Conservation (phyloP, 2,888 invertebrate genomes). For the Apomyelois bistriatella region DNA sequence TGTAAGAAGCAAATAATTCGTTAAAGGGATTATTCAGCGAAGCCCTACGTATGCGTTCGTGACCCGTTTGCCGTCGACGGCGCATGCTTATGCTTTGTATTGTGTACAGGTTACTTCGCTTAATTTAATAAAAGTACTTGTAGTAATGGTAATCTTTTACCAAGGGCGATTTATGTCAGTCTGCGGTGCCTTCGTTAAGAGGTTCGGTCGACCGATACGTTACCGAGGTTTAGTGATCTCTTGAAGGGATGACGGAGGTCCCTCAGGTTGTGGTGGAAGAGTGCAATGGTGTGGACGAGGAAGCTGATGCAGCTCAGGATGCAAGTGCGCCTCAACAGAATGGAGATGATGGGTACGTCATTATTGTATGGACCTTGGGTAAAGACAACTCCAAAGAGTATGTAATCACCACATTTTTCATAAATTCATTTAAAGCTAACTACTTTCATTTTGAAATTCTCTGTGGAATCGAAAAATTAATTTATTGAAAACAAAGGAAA, state of each 20-base stretch:
- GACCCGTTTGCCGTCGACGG: slow-evolving; percentile 67
- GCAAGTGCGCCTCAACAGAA: slow-evolving; percentile 43
- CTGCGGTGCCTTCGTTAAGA: slow-evolving; percentile 48
- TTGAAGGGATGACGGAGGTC: slow-evolving; percentile 61
- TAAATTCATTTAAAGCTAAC: not conserved
- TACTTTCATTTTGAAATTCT: not conserved
- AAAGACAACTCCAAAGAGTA: not conserved
- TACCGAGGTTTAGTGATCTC: slow-evolving; percentile 29
- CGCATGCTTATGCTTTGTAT: slow-evolving; percentile 68
- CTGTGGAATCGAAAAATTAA: too few species aligned
- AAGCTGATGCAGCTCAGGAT: slow-evolving; percentile 33
- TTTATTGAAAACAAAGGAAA: too few species aligned
- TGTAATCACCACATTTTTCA: not conserved
- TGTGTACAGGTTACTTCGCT: slow-evolving; percentile 68
- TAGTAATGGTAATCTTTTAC: slow-evolving; percentile 73
- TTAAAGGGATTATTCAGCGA: slow-evolving; percentile 74
- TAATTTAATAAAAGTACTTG: slow-evolving; percentile 76
- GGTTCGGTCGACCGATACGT: slow-evolving; percentile 50
- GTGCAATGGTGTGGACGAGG: slow-evolving; percentile 64
- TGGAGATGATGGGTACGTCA: slow-evolving; percentile 59
- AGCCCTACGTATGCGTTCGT: slow-evolving; percentile 73
- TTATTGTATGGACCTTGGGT: not conserved
- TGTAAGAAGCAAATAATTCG: slow-evolving; percentile 44
- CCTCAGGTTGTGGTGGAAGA: slow-evolving; percentile 62
- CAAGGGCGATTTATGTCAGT: slow-evolving; percentile 73